Conservation (phyloP, 2,113 vertebrate species). For the Rhea pennata region DNA sequence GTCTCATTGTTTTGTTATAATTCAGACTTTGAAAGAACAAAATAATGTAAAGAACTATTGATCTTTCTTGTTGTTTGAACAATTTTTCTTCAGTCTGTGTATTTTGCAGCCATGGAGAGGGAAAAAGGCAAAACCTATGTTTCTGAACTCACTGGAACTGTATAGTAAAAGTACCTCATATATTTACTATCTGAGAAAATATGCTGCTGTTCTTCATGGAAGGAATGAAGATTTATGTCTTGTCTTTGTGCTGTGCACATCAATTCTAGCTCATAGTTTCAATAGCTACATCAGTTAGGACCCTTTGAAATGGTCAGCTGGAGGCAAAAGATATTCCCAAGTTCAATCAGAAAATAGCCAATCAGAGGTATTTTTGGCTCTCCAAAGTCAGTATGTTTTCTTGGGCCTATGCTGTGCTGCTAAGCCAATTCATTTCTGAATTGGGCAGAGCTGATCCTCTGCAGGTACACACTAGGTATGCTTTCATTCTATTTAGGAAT, state of each 20-base stretch:
- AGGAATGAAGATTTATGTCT: conserved; percentile 34
- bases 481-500: background rate
- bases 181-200: conserved; percentile 43
- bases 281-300: background rate
- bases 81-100: background rate
- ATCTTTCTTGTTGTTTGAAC: background rate
- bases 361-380: background rate
- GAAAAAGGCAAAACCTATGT: background rate
- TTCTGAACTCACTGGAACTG: conserved; percentile 14
- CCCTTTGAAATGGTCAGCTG: conserved; percentile 43
- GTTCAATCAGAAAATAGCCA: conserved; percentile 26
- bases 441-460: background rate
- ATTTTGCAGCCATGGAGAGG: background rate
- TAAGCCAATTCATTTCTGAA: background rate
- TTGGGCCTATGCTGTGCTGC: background rate
- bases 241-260: conserved; percentile 28
- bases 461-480: background rate
- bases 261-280: conserved; percentile 38
- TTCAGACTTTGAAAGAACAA: background rate
- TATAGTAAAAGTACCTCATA: background rate
- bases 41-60: background rate
- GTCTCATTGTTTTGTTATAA: background rate
- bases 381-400: background rate
- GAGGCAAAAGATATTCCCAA: conserved; percentile 43
- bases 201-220: background rate